Conservation (phyloP, 2,797 vertebrate species). For the Sebastes taczanowskii region DNA sequence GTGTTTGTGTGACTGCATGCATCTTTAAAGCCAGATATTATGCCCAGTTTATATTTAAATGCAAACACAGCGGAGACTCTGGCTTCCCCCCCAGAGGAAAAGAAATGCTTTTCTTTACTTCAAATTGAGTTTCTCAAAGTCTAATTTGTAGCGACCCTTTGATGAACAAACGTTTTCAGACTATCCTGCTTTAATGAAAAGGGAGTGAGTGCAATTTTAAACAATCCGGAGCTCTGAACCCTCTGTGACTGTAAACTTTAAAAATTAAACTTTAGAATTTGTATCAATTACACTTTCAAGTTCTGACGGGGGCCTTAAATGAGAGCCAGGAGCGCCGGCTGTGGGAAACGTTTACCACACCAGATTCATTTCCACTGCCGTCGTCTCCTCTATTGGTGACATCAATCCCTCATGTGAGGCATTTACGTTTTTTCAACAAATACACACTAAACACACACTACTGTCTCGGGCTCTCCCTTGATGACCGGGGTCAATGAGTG, state of each 20-base stretch:
- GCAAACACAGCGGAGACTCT: conserved; percentile 77
- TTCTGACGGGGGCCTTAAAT: conserved; percentile 78
- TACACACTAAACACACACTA: conserved; percentile 68
- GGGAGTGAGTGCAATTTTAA: conserved; percentile 82
- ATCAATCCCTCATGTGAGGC: conserved; percentile 78
- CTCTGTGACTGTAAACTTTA: conserved; percentile 83
- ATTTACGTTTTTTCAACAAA: conserved; percentile 74
- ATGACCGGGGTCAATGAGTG: conserved; percentile 71
- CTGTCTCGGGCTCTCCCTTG: conserved; percentile 66
- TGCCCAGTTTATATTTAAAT: conserved; percentile 79
- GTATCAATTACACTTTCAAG: conserved; percentile 83
- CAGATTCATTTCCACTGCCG: conserved; percentile 75
- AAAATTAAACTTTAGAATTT: conserved; percentile 83
- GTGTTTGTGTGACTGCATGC: conserved; percentile 52
- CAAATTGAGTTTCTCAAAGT: conserved; percentile 82
- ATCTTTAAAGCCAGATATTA: conserved; percentile 67
- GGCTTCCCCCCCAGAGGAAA: conserved; percentile 62
- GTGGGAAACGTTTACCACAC: conserved; percentile 58
- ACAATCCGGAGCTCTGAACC: conserved; percentile 83
- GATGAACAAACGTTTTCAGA: conserved; percentile 83
- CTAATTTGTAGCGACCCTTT: conserved; percentile 83
- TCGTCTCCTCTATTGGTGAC: conserved; percentile 68
- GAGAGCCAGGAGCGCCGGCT: conserved; percentile 67
- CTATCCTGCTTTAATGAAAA: conserved; percentile 82
- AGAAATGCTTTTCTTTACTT: conserved; percentile 77